Conservation (phyloP, 2,888 invertebrate species). For the Pheosia tremula region DNA sequence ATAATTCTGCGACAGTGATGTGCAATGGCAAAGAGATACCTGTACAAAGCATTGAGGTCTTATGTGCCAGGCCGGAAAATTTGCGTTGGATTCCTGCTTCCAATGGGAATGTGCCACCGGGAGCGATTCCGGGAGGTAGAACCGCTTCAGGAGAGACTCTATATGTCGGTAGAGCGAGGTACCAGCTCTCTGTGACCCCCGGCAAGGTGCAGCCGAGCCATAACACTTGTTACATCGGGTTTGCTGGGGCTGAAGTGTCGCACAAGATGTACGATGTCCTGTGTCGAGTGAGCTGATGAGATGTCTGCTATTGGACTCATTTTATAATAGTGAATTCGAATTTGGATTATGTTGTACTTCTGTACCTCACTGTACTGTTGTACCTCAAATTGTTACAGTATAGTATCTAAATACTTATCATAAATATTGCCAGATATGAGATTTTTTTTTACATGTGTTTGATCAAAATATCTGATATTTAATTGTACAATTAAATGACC, state of each 20-base stretch:
- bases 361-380: too few species aligned
- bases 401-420: too few species aligned
- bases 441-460: too few species aligned
- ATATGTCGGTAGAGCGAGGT: constrained; percentile 83
- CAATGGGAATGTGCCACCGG: constrained; percentile 80
- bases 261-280: constrained; percentile 76
- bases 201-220: constrained; percentile 83
- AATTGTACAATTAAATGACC: too few species aligned
- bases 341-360: neutral
- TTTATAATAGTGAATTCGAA: neutral
- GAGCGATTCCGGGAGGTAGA: constrained; percentile 82
- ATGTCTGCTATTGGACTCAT: constrained; percentile 11
- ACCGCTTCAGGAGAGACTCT: constrained; percentile 77
- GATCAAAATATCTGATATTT: too few species aligned
- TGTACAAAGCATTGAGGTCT: constrained; percentile 75
- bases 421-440: too few species aligned
- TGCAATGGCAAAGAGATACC: constrained; percentile 71
- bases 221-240: constrained; percentile 70
- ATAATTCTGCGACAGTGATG: constrained; percentile 69
- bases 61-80: constrained; percentile 65
- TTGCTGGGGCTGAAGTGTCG: constrained; percentile 70
- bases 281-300: constrained; percentile 62
- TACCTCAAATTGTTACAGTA: too few species aligned
- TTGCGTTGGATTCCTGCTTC: constrained; percentile 82
- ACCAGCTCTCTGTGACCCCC: constrained; percentile 83